Evolutionary conservation across 2,888 invertebrate genomes (phyloP).

Genomic region (Macrosoma leucophasiata): DNA sequence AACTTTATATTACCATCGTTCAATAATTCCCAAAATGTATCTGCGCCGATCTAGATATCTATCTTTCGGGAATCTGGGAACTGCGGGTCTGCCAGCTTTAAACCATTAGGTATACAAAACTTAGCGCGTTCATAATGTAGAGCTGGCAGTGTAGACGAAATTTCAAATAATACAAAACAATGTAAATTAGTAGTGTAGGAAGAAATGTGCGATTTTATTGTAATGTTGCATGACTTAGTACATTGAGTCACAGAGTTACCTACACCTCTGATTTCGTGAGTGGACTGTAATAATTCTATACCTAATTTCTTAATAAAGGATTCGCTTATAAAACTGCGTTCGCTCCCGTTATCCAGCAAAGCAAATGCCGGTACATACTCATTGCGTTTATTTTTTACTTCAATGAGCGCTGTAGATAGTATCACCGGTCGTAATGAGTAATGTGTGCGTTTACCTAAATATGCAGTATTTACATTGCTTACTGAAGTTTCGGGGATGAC

Average conservation of each 20-base stretch:
- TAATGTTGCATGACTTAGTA: constrained; percentile 4
- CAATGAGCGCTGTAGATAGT: no score
- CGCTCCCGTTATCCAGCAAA: constrained; percentile 7
- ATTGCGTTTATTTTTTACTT: no score
- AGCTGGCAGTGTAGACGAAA: constrained; percentile 3
- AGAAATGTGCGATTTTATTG: constrained; percentile 4
- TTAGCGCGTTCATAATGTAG: constrained; percentile 3
- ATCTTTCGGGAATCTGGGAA: constrained; percentile 3
- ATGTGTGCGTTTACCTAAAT: constrained; percentile 1
- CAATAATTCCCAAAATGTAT: constrained; percentile 13
- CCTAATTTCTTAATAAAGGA: neutral
- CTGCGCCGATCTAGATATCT: constrained; percentile 12
- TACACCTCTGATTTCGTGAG: constrained; percentile 7
- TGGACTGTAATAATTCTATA: constrained; percentile 4
- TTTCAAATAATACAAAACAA: constrained; percentile 1
- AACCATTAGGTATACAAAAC: constrained; percentile 3
- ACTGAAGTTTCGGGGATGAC: neutral
- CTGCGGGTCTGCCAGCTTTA: constrained; percentile 6
- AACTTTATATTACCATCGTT: constrained; percentile 8
- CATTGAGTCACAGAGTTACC: constrained; percentile 2
- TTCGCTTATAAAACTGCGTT: constrained; percentile 5
- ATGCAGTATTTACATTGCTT: neutral
- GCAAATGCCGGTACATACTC: neutral
- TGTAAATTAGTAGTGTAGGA: no score
- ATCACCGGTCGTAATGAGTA: no score